Conservation (phyloP, 2,888 invertebrate species). For the Troides helena region DNA sequence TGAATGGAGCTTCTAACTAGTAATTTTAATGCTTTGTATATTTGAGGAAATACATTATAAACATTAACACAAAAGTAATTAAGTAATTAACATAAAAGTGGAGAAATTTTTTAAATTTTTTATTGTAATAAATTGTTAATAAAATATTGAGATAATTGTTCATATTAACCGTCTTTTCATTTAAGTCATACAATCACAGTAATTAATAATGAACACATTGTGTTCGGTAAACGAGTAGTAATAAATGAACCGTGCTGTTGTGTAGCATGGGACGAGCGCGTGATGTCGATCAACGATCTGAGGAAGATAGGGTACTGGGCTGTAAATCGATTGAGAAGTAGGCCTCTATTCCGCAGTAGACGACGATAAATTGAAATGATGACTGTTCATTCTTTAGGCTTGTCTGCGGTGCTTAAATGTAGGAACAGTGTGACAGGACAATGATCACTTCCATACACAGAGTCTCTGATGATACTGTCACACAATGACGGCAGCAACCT, state of each 20-base stretch:
- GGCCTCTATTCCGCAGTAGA: constrained; percentile 1
- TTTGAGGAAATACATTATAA: too few species aligned
- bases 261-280: too few species aligned
- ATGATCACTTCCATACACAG: constrained; percentile 96
- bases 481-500: constrained; percentile 87
- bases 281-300: too few species aligned
- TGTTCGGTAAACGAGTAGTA: constrained; percentile 16
- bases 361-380: constrained; percentile 31
- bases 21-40: too few species aligned
- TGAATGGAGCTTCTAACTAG: background rate
- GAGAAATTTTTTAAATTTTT: background rate
- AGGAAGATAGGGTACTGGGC: too few species aligned
- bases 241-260: too few species aligned
- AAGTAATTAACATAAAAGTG: too few species aligned
- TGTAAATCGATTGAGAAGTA: too few species aligned
- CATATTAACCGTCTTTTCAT: constrained; percentile 1
- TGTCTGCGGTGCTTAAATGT: constrained; percentile 72
- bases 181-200: constrained; percentile 9
- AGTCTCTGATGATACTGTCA: constrained; percentile 89
- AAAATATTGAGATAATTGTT: constrained; percentile 10
- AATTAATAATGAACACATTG: constrained; percentile 23
- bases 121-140: constrained; percentile 3
- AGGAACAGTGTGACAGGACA: constrained; percentile 93
- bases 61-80: too few species aligned
- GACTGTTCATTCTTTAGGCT: constrained; percentile 61